These are phyloP conservation scores for Colletes latitarsis DNA, from an alignment of 1,140 invertebrate genomes.

Conservation along the genomic window DNA sequence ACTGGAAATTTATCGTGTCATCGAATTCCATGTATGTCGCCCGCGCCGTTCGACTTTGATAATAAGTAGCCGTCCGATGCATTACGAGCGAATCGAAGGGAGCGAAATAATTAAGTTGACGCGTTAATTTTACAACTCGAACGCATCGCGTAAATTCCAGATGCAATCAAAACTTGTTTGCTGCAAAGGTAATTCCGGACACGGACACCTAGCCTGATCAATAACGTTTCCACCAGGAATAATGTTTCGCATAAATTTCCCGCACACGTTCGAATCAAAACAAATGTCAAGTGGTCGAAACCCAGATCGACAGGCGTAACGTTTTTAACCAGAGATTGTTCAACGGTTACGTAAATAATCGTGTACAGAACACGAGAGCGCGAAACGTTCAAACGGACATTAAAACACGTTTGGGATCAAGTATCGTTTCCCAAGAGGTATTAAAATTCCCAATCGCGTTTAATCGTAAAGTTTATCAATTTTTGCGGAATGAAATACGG, in stretches of 20 bases:
- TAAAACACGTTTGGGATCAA: background rate
- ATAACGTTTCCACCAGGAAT: slow-evolving; percentile 9
- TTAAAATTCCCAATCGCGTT: slow-evolving; percentile 2
- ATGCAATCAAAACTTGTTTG: slow-evolving; percentile 33
- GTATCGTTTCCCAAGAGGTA: background rate
- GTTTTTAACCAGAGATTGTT: slow-evolving; percentile 28
- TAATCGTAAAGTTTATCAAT: no score
- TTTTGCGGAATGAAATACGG: no score
- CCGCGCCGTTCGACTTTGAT: background rate
- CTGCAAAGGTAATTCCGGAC: background rate
- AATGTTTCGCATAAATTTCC: slow-evolving; percentile 26
- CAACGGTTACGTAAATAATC: slow-evolving; percentile 26
- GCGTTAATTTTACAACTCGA: slow-evolving; percentile 21
- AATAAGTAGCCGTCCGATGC: slow-evolving; percentile 7
- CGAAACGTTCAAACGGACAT: background rate
- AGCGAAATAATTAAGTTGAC: slow-evolving; percentile 36
- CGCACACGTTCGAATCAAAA: background rate
- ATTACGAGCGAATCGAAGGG: background rate
- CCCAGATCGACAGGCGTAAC: background rate
- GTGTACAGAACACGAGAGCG: background rate
- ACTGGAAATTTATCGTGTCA: background rate
- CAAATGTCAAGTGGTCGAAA: slow-evolving; percentile 30
- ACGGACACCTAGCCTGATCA: background rate
- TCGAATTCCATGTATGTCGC: background rate
- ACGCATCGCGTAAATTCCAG: slow-evolving; percentile 12